These are phyloP conservation scores for Aldrovandia affinis DNA, from an alignment of 2,797 vertebrate genomes.

Conservation along the genomic window DNA sequence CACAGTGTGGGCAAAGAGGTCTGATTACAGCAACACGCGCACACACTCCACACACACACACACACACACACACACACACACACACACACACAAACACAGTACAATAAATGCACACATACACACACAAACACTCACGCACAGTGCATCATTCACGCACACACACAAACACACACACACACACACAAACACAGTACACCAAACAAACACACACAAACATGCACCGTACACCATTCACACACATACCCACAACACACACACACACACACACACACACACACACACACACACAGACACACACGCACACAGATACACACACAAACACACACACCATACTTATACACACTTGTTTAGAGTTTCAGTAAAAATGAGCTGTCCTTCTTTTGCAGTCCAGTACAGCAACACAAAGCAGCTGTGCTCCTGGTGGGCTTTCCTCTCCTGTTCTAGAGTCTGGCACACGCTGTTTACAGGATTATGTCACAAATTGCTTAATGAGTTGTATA, in stretches of 20 bases:
- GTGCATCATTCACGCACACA: slow-evolving; percentile 40
- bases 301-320: not conserved
- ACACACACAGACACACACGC: not conserved
- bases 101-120: slow-evolving; percentile 62
- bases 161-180: slow-evolving; percentile 61
- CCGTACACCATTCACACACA: not conserved
- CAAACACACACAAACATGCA: slow-evolving; percentile 63
- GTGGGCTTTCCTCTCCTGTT: slow-evolving; percentile 73
- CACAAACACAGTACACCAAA: slow-evolving; percentile 48
- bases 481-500: slow-evolving; percentile 48
- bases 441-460: slow-evolving; percentile 70
- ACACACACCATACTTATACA: slow-evolving; percentile 66
- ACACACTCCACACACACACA: slow-evolving; percentile 34
- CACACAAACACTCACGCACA: too few relatives aligned
- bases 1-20: slow-evolving; percentile 57
- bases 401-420: slow-evolving; percentile 67
- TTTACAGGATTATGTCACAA: slow-evolving; percentile 67
- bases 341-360: too few relatives aligned
- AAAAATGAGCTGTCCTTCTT: slow-evolving; percentile 85
- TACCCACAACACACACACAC: slow-evolving; percentile 51
- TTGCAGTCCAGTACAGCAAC: slow-evolving; percentile 76
- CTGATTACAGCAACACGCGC: slow-evolving; percentile 69
- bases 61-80: not conserved
- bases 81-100: slow-evolving; percentile 48
- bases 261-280: slow-evolving; percentile 64